A percentile compares a stretch with the other conserved stretches of the same genome.
These are phyloP conservation scores for Dreissena polymorpha DNA, from an alignment of 1,140 invertebrate genomes.

Conservation along the genomic window DNA sequence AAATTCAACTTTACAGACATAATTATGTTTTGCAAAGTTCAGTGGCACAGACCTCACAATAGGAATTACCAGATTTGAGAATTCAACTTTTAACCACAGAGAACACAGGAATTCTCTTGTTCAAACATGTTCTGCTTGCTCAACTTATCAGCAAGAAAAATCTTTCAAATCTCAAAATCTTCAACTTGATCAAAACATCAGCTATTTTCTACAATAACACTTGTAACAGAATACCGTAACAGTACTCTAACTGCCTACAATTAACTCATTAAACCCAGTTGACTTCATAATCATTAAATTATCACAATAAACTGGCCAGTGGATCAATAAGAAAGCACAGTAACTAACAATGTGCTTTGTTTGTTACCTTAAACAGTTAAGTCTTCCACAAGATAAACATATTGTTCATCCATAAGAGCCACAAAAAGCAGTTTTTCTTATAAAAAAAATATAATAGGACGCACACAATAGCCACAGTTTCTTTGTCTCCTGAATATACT, in stretches of 20 bases:
- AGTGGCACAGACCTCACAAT: too few relatives aligned
- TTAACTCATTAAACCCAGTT: conserved; percentile 44
- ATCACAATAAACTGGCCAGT: conserved; percentile 28
- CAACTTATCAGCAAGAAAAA: conserved; percentile 39
- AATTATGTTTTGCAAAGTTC: too few relatives aligned
- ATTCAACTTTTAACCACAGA: too few relatives aligned
- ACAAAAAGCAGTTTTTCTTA: too few relatives aligned
- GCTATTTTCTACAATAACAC: conserved; percentile 36
- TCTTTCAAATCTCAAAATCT: conserved; percentile 47
- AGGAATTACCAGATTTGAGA: too few relatives aligned
- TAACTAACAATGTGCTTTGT: conserved; percentile 10
- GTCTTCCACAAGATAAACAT: too few relatives aligned
- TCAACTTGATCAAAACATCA: conserved; percentile 32
- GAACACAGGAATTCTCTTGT: background rate
- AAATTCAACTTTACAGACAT: too few relatives aligned
- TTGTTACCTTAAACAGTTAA: too few relatives aligned
- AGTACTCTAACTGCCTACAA: conserved; percentile 12
- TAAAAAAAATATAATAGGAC: too few relatives aligned
- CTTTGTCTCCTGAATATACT: too few relatives aligned
- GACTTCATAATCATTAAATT: conserved; percentile 50
- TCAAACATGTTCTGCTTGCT: background rate
- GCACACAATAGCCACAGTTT: too few relatives aligned
- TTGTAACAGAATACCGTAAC: conserved; percentile 20
- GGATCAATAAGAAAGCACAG: conserved; percentile 25
- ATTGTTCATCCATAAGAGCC: too few relatives aligned